Percentiles rank a stretch among this genome's conserved stretches.
Evolutionary conservation across 1,140 invertebrate species (phyloP).

Genomic region (Cydia amplana): DNA sequence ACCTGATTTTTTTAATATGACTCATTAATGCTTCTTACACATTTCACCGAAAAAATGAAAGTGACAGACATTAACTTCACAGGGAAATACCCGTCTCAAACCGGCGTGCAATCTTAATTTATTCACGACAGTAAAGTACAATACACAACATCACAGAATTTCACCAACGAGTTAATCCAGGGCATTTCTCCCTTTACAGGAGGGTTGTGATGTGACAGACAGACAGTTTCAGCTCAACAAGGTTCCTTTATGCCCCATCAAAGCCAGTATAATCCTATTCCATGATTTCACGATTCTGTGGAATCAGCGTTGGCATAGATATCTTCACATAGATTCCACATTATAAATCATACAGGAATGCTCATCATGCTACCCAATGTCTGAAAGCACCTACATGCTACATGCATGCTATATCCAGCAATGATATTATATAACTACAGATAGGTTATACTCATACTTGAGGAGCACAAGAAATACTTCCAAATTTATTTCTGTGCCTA

Average conservation of each 20-base stretch:
- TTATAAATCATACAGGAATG: neutral
- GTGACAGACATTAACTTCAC: neutral
- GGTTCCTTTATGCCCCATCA: conserved; percentile 22
- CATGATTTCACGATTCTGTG: conserved; percentile 29
- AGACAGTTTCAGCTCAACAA: conserved; percentile 25
- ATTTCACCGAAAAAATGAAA: neutral
- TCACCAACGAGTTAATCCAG: conserved; percentile 13
- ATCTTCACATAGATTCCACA: neutral
- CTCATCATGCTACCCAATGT: no score
- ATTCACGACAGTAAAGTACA: neutral
- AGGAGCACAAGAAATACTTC: no score
- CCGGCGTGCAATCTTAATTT: conserved; percentile 1
- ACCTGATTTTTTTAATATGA: neutral
- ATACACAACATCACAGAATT: conserved; percentile 1
- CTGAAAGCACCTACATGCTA: no score
- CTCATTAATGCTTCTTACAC: neutral
- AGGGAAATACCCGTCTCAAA: neutral
- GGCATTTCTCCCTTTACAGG: conserved; percentile 8
- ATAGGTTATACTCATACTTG: no score
- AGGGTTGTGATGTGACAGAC: conserved; percentile 26
- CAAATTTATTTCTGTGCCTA: no score
- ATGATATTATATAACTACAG: no score
- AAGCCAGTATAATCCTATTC: conserved; percentile 25
- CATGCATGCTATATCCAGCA: no score
- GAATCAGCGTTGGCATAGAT: conserved; percentile 6